Base-by-base conservation (phyloP, 2,113 vertebrate genomes). In the Etheostoma cragini region DNA sequence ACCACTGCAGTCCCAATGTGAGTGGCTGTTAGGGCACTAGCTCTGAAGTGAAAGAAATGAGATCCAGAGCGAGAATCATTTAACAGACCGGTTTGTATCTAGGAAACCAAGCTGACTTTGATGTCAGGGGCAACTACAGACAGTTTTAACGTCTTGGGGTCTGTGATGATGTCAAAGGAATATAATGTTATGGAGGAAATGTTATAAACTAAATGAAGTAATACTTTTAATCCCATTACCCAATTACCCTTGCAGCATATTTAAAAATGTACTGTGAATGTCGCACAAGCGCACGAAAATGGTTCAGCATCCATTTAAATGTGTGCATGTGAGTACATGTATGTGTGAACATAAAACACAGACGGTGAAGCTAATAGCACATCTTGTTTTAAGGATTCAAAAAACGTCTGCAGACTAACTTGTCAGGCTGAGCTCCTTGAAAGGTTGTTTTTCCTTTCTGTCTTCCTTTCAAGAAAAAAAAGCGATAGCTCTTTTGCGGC, bases 41-140 rank as follows among this genome's bases (percentile, higher is more conserved):
- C 76, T 77, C 90, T 66, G 75, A 89, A 90, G 77, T 82, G 77
- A 90, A 88, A 91, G 93, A 90, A 92, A 93, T 82, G 85, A 83
- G 88, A 88, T 81, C 86, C 90, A 91, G 91, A 89, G 80, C 5
- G 63, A 86, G 78, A 81, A 88, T 85, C 78, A 89, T 88, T 90
- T 84, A 86, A 80, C 78, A 82, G 62, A 78, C 72, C 24, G 13
- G 78, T 35, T 81, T 15, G 84, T 93, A 83, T 54, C 92, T 88
- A 88, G 91, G 93, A 88, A 83, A 92, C 91, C 62, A 54, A 67
- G 73, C 76, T 76, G 84, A 83, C 88, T 85, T 80, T 85, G 84
- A 83, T 84, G 84, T 90, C 84, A 85, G 69, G 81, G 83, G 61
- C 73, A 81, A 81, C 78, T 52, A 19, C 42, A 66, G 50, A 75